These are phyloP conservation scores for Mastacembelus armatus DNA, from an alignment of 2,797 vertebrate species.

Conservation along the genomic window DNA sequence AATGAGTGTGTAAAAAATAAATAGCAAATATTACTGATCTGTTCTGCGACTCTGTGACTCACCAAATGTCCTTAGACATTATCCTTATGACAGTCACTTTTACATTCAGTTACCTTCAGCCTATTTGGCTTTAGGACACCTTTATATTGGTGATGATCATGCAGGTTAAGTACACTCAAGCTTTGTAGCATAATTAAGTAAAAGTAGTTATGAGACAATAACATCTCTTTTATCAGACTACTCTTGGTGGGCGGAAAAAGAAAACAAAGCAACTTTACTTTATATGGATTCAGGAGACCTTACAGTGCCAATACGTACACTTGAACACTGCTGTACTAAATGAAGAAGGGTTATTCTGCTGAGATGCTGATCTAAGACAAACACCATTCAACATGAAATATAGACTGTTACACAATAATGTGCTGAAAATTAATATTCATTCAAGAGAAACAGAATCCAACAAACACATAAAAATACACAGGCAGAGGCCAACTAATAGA, in stretches of 20 bases:
- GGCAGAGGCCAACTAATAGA: neutral
- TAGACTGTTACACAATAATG: neutral
- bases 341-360: no score
- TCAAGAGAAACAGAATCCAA: neutral
- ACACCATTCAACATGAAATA: neutral
- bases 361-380: neutral
- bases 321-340: neutral
- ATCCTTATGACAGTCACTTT: neutral
- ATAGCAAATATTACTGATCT: neutral
- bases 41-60: no score
- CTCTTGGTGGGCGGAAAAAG: neutral
- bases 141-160: neutral
- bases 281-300: neutral
- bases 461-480: neutral
- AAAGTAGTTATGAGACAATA: neutral
- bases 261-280: no score
- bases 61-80: neutral
- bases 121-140: neutral
- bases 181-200: neutral
- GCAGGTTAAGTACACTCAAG: neutral
- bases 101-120: neutral
- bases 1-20: neutral
- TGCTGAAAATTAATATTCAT: neutral
- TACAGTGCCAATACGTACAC: neutral
- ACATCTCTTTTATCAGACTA: constrained; percentile 5